A percentile compares a stretch with the other conserved stretches of the same genome.
Evolutionary conservation across 2,113 vertebrate species (phyloP).

Genomic region (Ceuthmochares aereus): DNA sequence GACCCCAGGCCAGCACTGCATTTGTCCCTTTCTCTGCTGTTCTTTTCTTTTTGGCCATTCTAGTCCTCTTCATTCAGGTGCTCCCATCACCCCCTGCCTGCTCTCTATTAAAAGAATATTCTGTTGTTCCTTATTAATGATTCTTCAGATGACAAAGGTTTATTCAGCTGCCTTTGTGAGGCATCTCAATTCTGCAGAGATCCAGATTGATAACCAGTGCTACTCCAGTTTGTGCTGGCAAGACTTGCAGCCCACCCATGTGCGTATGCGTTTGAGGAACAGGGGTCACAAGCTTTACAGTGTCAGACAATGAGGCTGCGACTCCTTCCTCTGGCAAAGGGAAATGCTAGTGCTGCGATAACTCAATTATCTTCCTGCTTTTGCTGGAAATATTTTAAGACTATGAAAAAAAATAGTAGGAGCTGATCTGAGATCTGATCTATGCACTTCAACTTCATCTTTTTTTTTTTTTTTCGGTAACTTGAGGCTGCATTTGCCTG

Average conservation of each 20-base stretch:
- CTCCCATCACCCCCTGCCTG: not conserved
- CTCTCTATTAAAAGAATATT: not conserved
- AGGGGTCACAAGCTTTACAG: not conserved
- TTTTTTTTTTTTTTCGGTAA: not conserved
- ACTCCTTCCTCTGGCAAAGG: not conserved
- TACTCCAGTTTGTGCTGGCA: not conserved
- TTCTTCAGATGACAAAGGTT: not conserved
- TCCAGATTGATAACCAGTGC: not conserved
- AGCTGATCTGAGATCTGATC: not conserved
- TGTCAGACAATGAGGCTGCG: not conserved
- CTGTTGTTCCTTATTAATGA: not conserved
- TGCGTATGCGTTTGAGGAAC: not conserved
- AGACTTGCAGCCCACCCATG: not conserved
- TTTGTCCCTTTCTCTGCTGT: not conserved
- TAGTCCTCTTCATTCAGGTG: not conserved
- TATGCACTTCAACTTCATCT: not conserved
- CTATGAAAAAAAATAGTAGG: not conserved
- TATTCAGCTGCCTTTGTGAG: not conserved
- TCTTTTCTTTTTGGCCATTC: not conserved
- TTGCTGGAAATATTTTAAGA: not conserved
- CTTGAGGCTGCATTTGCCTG: not conserved
- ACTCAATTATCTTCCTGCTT: conserved; percentile 12
- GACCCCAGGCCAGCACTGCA: not conserved
- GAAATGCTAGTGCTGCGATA: not conserved
- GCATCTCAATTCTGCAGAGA: not conserved